Evolutionary conservation across 2,797 vertebrate genomes (phyloP).

Genomic region (Rhadinocentrus ornatus): DNA sequence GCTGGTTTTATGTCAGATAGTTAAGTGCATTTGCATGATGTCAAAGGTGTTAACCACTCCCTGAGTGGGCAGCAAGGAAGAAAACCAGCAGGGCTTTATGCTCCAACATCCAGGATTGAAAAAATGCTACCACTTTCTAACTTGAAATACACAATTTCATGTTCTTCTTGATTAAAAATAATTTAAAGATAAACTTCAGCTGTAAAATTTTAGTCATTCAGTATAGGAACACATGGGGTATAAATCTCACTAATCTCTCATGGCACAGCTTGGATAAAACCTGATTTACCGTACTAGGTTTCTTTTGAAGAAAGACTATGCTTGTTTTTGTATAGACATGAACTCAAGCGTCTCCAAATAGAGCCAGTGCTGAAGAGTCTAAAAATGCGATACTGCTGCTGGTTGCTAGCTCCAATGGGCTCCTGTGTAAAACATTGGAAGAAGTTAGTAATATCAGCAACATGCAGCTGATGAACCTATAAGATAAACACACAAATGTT

Average conservation of each 20-base stretch:
- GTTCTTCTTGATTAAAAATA: conserved; percentile 5
- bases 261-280: background rate
- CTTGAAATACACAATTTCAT: conserved; percentile 2
- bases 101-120: conserved; percentile 4
- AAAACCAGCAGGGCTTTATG: conserved; percentile 37
- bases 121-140: conserved; percentile 2
- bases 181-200: background rate
- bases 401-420: background rate
- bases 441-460: background rate
- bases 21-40: conserved; percentile 48
- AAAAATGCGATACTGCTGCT: background rate
- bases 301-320: background rate
- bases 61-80: conserved; percentile 42
- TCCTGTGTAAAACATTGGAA: background rate
- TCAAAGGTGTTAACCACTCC: conserved; percentile 40
- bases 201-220: background rate
- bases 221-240: background rate
- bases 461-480: background rate
- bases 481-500: conserved; percentile 1
- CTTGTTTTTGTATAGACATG: background rate
- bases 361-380: background rate
- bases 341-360: background rate
- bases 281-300: background rate
- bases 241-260: background rate
- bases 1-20: conserved; percentile 54